phyloP scores from a whole-genome alignment of 1,140 invertebrate species.

The Latrodectus geometricus region DNA sequence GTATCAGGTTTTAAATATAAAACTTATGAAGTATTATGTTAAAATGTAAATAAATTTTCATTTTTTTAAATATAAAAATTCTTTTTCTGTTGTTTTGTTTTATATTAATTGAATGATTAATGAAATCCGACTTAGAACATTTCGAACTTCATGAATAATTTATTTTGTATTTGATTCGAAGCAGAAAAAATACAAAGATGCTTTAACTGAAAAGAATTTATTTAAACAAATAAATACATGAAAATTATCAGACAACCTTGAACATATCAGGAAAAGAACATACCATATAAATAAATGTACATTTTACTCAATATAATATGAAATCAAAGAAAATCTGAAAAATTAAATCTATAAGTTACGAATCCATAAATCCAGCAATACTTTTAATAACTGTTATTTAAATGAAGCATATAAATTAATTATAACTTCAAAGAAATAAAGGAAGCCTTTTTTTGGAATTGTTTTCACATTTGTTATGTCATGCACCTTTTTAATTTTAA shows the following conservation, averaged over 20 bases:
- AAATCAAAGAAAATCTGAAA: constrained; percentile 30
- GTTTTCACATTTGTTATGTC: constrained; percentile 58
- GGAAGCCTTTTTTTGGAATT: constrained; percentile 12
- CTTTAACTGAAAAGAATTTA: constrained; percentile 50
- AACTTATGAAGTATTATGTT: neutral
- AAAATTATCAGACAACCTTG: constrained; percentile 42
- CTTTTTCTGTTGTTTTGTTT: neutral
- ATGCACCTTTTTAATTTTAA: constrained; percentile 23
- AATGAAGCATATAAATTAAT: constrained; percentile 33
- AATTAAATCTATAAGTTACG: constrained; percentile 36
- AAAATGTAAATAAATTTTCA: neutral
- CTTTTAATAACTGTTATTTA: constrained; percentile 3
- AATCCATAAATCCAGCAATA: constrained; percentile 28
- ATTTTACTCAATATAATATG: constrained; percentile 25
- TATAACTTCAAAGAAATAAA: neutral
- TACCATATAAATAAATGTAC: constrained; percentile 20
- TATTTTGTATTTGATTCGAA: neutral
- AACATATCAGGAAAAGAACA: constrained; percentile 35
- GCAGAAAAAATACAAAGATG: neutral
- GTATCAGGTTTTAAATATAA: neutral
- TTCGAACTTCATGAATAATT: neutral
- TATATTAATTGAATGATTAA: neutral
- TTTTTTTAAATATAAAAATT: neutral
- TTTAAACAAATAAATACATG: constrained; percentile 49
- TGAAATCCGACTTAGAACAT: neutral